phyloP scores from a whole-genome alignment of 2,797 vertebrate genomes.

The Antennarius maculatus region DNA sequence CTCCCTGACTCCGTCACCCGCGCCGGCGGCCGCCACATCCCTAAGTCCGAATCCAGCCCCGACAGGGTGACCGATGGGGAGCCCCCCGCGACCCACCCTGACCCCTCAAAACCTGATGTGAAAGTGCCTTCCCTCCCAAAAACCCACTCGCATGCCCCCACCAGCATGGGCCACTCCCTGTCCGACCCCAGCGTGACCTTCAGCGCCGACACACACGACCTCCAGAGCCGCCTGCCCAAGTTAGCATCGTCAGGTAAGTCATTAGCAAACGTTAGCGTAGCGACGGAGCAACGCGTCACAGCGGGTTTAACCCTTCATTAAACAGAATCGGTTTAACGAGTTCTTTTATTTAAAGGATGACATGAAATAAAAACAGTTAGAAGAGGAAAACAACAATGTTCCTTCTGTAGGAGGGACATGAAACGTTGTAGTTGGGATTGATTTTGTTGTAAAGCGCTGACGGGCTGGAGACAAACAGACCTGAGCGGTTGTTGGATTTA shows the following conservation, averaged over 20 bases:
- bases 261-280: background rate
- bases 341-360: conserved; percentile 22
- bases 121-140: conserved; percentile 87
- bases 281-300: too few species aligned
- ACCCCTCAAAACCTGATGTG: conserved; percentile 72
- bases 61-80: conserved; percentile 65
- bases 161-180: conserved; percentile 80
- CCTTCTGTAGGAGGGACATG: too few species aligned
- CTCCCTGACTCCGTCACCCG: conserved; percentile 88
- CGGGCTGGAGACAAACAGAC: conserved; percentile 27
- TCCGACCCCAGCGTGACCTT: conserved; percentile 82
- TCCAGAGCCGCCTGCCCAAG: conserved; percentile 83
- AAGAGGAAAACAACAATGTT: too few species aligned
- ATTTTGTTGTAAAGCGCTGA: conserved; percentile 9
- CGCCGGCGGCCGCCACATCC: conserved; percentile 76
- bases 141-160: conserved; percentile 62
- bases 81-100: conserved; percentile 50
- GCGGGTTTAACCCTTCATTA: too few species aligned
- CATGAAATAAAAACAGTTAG: conserved; percentile 38
- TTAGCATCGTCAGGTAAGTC: conserved; percentile 82
- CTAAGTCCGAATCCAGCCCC: conserved; percentile 81
- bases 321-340: background rate
- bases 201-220: conserved; percentile 66
- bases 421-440: too few species aligned
- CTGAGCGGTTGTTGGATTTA: conserved; percentile 26